These are phyloP conservation scores for Rhizomys pruinosus DNA, from an alignment of 2,113 vertebrate genomes.

Conservation along the genomic window DNA sequence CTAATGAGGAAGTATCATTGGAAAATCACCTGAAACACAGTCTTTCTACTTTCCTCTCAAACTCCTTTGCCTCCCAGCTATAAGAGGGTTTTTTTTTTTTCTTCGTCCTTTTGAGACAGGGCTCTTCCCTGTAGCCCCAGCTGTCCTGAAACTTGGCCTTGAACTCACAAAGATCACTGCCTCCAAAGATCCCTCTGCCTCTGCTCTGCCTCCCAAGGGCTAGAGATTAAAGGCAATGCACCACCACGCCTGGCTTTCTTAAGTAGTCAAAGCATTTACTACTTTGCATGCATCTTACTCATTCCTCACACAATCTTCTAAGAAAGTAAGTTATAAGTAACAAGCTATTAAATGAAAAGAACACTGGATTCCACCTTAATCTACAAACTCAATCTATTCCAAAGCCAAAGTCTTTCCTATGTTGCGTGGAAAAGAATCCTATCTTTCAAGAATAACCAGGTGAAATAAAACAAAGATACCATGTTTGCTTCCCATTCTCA, in stretches of 20 bases:
- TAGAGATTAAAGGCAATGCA: too few species aligned
- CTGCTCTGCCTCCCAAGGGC: too few species aligned
- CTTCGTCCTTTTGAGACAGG: too few species aligned
- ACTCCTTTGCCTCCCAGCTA: neutral
- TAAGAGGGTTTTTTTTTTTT: neutral
- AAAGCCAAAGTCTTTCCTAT: conserved; percentile 6
- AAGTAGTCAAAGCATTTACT: neutral
- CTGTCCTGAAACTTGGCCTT: too few species aligned
- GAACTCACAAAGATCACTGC: too few species aligned
- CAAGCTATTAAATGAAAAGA: neutral
- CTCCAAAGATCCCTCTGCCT: too few species aligned
- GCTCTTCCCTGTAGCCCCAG: too few species aligned
- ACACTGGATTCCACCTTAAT: neutral
- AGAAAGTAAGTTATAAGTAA: conserved; percentile 29
- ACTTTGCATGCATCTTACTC: neutral
- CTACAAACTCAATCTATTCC: conserved; percentile 34
- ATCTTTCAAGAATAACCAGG: neutral
- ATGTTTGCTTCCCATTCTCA: neutral
- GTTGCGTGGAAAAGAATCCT: conserved; percentile 18
- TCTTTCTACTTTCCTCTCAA: conserved; percentile 31
- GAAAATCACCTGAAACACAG: neutral
- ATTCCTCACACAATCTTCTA: neutral
- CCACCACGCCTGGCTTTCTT: too few species aligned
- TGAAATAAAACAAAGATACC: neutral
- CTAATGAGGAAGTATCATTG: neutral